These are phyloP conservation scores for Drosophila ohnishii DNA, from an alignment of 1,140 invertebrate species.

Conservation along the genomic window DNA sequence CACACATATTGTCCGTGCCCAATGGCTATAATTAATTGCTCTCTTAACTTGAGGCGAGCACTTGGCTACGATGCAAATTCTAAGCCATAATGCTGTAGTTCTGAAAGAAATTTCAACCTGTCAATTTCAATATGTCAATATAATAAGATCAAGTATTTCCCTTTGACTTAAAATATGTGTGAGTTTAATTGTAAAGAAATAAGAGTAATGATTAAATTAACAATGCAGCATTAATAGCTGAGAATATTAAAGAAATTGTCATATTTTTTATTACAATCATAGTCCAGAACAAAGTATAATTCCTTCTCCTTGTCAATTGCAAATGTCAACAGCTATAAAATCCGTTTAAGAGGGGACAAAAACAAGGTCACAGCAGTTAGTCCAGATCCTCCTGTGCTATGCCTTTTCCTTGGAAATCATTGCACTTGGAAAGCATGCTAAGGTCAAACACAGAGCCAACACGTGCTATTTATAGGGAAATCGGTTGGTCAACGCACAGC, in stretches of 20 bases:
- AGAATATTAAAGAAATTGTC: neutral
- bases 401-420: slow-evolving; percentile 63
- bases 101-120: neutral
- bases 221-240: neutral
- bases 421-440: slow-evolving; percentile 65
- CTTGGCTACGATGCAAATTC: slow-evolving; percentile 36
- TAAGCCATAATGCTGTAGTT: neutral
- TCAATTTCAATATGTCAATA: too few relatives aligned
- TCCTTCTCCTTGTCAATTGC: slow-evolving; percentile 46
- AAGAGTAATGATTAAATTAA: too few relatives aligned
- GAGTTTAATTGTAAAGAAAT: neutral
- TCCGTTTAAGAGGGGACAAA: neutral
- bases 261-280: neutral
- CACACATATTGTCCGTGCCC: slow-evolving; percentile 57
- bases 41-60: slow-evolving; percentile 60
- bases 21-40: slow-evolving; percentile 74
- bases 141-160: neutral
- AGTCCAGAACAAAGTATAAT: neutral
- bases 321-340: slow-evolving; percentile 62
- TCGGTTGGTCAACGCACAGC: slow-evolving; percentile 34
- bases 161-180: neutral
- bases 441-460: slow-evolving; percentile 62
- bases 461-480: slow-evolving; percentile 78
- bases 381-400: slow-evolving; percentile 25
- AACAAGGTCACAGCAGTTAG: slow-evolving; percentile 68